A percentile compares a stretch with the other conserved stretches of the same genome.
Conservation (phyloP, 2,888 invertebrate genomes). For the Enchytraeus crypticus region DNA sequence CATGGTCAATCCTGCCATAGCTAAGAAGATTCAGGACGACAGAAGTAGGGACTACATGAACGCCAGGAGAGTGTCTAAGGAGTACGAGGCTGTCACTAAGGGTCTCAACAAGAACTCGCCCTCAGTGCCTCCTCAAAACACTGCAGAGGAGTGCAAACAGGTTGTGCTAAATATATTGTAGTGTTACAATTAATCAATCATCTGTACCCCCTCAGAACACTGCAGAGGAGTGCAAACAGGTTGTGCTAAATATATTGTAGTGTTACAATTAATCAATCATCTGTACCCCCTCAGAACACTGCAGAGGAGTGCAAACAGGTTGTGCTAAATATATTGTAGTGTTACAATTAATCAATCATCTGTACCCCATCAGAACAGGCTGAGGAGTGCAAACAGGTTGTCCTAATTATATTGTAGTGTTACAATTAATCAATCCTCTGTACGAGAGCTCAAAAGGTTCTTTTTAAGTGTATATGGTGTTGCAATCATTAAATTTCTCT, state of each 20-base stretch:
- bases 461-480: too few relatives aligned
- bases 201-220: conserved; percentile 84
- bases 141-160: conserved; percentile 83
- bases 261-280: too few relatives aligned
- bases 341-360: too few relatives aligned
- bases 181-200: too few relatives aligned
- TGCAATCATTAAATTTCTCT: too few relatives aligned
- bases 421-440: too few relatives aligned
- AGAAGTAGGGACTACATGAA: conserved; percentile 95
- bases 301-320: conserved; percentile 88
- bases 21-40: conserved; percentile 94
- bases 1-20: conserved; percentile 73
- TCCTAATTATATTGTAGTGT: too few relatives aligned
- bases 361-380: conserved; percentile 77
- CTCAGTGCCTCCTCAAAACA: conserved; percentile 82
- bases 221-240: conserved; percentile 84
- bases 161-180: conserved; percentile 54
- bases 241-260: too few relatives aligned
- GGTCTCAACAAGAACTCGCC: conserved; percentile 91
- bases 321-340: too few relatives aligned
- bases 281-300: conserved; percentile 80
- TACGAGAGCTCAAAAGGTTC: conserved; percentile 84
- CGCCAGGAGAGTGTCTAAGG: conserved; percentile 87
- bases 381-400: conserved; percentile 84
- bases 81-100: conserved; percentile 82